Evolutionary conservation across 2,888 invertebrate species (phyloP), one percentile per base, ranked within the genome.

Genomic region (Iselma pallidipennis): DNA sequence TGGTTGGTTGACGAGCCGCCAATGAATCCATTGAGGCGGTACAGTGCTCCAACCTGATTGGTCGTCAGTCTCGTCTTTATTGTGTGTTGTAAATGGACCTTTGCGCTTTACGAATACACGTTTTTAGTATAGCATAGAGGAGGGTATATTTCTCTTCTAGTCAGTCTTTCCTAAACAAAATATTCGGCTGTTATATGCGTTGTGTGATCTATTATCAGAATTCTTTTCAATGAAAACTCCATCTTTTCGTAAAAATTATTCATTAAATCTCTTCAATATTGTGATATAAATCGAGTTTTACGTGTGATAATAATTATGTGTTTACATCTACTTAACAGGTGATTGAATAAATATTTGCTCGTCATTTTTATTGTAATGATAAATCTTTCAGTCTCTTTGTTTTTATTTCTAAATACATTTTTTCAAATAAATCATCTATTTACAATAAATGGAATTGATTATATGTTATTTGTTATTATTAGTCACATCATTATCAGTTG

Each of bases 41-140:
- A 62, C 68, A 16, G 9, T 65, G 66, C 59, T 55, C 51, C 28
- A 26, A 42, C 42, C 52, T 25, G 54, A 58, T 82, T 82, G 82
- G 82, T 78, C 81, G 60, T 55, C 50, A 81, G 80, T 78, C 80
- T 61, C 64, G 67, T 71, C 68, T 69, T 76, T 74, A 74, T 76
- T 77, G 74, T 74, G 65, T 69, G 72, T 69, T 74, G 74, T 76
- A 76, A 76, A 76, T 75, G 73, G 73, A 74, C 69, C 74, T 75
- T 29, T 59, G 56, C 52, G 23, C 37, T 37, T 37, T 37, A 37
- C 14, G 37, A 2, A 37, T 26, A 14, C 26, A n/a, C 49, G 23
- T 28, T 28, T 28, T 28, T 49, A 52, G 52, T 37, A 29, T n/a
- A 61, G 55, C 49, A 60, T 55, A 49, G n/a, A 54, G 42, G 45